These are phyloP conservation scores for Seriola quinqueradiata DNA, from an alignment of 2,113 vertebrate species.

Conservation along the genomic window DNA sequence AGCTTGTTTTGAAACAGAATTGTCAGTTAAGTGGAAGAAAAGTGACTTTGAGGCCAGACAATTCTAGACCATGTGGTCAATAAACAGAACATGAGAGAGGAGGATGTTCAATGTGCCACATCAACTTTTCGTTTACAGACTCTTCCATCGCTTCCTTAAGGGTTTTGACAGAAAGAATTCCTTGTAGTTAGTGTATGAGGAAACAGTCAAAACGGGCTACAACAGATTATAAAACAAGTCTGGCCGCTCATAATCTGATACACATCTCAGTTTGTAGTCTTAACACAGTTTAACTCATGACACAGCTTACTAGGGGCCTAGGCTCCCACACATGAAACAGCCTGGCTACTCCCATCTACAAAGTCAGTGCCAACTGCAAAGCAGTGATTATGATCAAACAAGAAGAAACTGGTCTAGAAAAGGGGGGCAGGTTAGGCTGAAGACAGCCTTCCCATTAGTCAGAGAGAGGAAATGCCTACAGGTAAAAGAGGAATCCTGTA, in stretches of 20 bases:
- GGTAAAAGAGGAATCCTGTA: constrained; percentile 39
- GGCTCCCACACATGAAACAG: constrained; percentile 8
- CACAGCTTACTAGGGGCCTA: constrained; percentile 33
- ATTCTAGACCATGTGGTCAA: not conserved
- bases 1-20: constrained; percentile 16
- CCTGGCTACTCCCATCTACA: constrained; percentile 23
- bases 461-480: constrained; percentile 27
- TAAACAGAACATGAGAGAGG: not conserved
- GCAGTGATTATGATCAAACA: constrained; percentile 49
- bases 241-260: constrained; percentile 34
- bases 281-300: constrained; percentile 43
- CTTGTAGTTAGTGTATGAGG: constrained; percentile 1
- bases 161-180: not conserved
- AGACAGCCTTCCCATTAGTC: not conserved
- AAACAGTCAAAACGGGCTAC: not conserved
- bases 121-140: not conserved
- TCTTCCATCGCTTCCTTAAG: not conserved
- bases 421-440: not conserved
- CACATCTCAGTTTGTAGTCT: constrained; percentile 35
- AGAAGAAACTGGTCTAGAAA: constrained; percentile 57
- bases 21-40: not conserved
- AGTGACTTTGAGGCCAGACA: not conserved
- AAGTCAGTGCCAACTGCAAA: constrained; percentile 40
- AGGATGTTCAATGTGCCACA: constrained; percentile 1
- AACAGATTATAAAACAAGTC: constrained; percentile 9